These are phyloP conservation scores for Apostichopus leukothele DNA, from an alignment of 53 echinoderm and acorn worm species.

Conservation along the genomic window DNA sequence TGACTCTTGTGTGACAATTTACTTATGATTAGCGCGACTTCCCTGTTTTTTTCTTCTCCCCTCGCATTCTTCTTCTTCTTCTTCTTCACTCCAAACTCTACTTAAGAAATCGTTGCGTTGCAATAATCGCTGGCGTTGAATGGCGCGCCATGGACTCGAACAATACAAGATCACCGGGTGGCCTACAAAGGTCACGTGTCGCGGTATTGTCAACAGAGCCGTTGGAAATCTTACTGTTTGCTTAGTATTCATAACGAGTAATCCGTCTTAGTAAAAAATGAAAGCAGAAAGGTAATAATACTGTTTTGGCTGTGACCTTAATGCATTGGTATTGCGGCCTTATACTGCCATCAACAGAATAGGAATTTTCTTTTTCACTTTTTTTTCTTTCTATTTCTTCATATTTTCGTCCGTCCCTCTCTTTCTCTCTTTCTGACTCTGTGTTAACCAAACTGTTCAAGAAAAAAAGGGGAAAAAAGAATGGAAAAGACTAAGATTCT, in stretches of 20 bases:
- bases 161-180: constrained; percentile 38
- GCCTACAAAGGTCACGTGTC: constrained; percentile 36
- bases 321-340: constrained; percentile 40
- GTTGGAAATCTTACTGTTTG: constrained; percentile 28
- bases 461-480: not conserved
- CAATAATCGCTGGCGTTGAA: constrained; percentile 34
- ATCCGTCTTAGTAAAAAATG: constrained; percentile 7
- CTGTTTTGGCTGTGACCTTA: constrained; percentile 18
- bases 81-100: not conserved
- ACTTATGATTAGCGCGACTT: constrained; percentile 31
- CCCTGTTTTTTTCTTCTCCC: not conserved
- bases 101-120: constrained; percentile 43
- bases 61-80: not conserved
- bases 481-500: not conserved
- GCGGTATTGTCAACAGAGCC: constrained; percentile 12
- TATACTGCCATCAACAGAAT: not conserved
- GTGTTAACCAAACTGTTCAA: constrained; percentile 19
- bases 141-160: constrained; percentile 29
- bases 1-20: constrained; percentile 43
- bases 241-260: constrained; percentile 44
- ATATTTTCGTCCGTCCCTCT: not conserved
- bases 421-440: constrained; percentile 7
- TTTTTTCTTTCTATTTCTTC: not conserved
- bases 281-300: constrained; percentile 1
- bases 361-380: not conserved